Evolutionary conservation across 2,888 invertebrate species (phyloP), one percentile per base, ranked within the genome.

Genomic region (Galerucella calmariensis): DNA sequence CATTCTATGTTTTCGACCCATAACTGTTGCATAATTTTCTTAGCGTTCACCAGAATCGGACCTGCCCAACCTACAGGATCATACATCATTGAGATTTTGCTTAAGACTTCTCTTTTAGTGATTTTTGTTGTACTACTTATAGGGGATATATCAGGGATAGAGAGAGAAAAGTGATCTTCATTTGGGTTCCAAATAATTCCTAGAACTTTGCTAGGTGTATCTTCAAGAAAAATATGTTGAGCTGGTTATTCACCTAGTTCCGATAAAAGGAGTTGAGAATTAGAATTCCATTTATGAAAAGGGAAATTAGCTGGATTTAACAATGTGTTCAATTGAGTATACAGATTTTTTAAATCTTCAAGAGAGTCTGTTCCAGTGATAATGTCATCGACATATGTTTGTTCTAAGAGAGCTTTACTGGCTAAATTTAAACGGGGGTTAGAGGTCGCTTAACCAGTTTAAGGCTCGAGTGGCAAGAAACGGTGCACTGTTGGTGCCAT

Each of bases 341-440:
- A 51, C 4, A 51, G 4, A 61, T 27, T 27, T 20, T 27, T 27
- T 27, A 61, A 12, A 14, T 61, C 61, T 27, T 61, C 27, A 35
- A 27, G 61, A 61, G 61, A 24, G 27, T 61, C 16, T 27, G 61
- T 11, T 9, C 61, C 61, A 61, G 61, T 27, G 61, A 61, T 35
- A 27, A 61, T 27, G 27, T 61, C 61, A 61, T 61, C 61, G 11
- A 61, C 27, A 61, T 61, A 61, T 12, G 61, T 61, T 61, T 61
- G 61, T 35, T 35, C 35, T 35, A 35, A 35, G 35, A 35, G 35
- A 35, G 35, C 35, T 35, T 35, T 35, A 35, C 35, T 35, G 5
- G 35, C 35, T 35, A 35, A 35, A 6, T 35, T 35, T 35, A 35
- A 35, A 24, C 11, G 24, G 20, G 27, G 27, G 11, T 12, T 20